These are phyloP conservation scores for Sternarchorhynchus goeldii DNA, from an alignment of 2,797 vertebrate genomes.

Conservation along the genomic window DNA sequence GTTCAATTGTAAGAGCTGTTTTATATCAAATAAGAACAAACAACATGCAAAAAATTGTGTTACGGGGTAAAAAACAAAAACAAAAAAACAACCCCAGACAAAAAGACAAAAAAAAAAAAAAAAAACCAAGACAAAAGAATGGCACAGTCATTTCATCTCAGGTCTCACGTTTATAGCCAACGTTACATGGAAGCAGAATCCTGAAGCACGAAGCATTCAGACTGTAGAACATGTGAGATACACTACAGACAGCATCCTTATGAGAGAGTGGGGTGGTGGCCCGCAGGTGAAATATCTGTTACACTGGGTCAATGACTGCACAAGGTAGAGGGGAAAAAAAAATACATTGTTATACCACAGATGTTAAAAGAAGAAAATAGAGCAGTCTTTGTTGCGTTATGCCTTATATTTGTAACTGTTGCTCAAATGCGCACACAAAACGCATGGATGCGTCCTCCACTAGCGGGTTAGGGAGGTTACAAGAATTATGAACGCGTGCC, in stretches of 20 bases:
- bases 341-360: slow-evolving; percentile 52
- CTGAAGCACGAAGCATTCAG: slow-evolving; percentile 48
- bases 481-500: slow-evolving; percentile 31
- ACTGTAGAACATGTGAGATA: slow-evolving; percentile 57
- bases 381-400: slow-evolving; percentile 46
- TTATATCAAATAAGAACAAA: slow-evolving; percentile 64
- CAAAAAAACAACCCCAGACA: not conserved
- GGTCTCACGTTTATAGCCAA: slow-evolving; percentile 62
- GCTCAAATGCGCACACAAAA: slow-evolving; percentile 47
- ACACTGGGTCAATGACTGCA: slow-evolving; percentile 64
- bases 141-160: slow-evolving; percentile 70
- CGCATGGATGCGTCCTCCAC: slow-evolving; percentile 32
- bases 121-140: slow-evolving; percentile 17
- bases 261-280: slow-evolving; percentile 18
- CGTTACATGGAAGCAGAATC: slow-evolving; percentile 43
- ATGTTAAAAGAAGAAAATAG: slow-evolving; percentile 44
- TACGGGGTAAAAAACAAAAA: slow-evolving; percentile 32
- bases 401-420: slow-evolving; percentile 49
- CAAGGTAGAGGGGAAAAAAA: slow-evolving; percentile 41
- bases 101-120: not conserved
- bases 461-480: slow-evolving; percentile 38
- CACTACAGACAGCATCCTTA: slow-evolving; percentile 53
- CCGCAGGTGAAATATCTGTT: slow-evolving; percentile 47
- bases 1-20: slow-evolving; percentile 67
- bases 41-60: slow-evolving; percentile 70